Base-by-base conservation (phyloP, 2,888 invertebrate genomes). In the Rotaria sp. region DNA sequence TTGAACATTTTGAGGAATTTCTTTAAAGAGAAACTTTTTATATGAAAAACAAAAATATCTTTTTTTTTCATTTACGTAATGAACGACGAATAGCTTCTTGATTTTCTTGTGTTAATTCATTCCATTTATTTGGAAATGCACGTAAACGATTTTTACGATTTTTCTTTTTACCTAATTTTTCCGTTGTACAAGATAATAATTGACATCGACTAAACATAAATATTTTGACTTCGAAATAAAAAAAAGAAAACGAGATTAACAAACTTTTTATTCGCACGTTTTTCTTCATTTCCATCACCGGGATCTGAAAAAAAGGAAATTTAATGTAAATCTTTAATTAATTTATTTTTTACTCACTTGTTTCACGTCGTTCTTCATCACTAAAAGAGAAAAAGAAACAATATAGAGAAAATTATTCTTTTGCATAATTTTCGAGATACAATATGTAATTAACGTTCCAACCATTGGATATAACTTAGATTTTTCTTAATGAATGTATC, bases 91-190 rank as follows among this genome's bases (percentile, higher is more conserved):
- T 80, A 8, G 45, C n/a, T 45, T 45, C 80, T 26, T n/a, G 80
- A n/a, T 45, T 41, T 80, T 80, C 45, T n/a, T 24, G 45, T 45
- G 80, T 45, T 45, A 80, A 80, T 26, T 80, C 80, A 80, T 80
- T 80, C 80, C 80, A 80, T 45, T 80, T 80, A 21, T 8, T 24
- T 45, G 80, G 80, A 80, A 80, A 80, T 45, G 80, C 45, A n/a
- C 45, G 41, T 80, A 80, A 45, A 15, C 45, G 41, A 80, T 80
- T 80, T 45, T 80, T 80, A 26, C 80, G 80, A 80, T 80, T 80
- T 45, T 80, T 80, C 80, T 80, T 80, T 80, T 80, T 80, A n/a
- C 80, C 80, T 13, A 45, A 45, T 13, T 80, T 80, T 80, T 80
- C 80, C 13, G 45, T 45, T 80, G 80, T 80, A 80, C 80, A 80